phyloP scores from a whole-genome alignment of 2,113 vertebrate genomes.

The Struthio camelus region DNA sequence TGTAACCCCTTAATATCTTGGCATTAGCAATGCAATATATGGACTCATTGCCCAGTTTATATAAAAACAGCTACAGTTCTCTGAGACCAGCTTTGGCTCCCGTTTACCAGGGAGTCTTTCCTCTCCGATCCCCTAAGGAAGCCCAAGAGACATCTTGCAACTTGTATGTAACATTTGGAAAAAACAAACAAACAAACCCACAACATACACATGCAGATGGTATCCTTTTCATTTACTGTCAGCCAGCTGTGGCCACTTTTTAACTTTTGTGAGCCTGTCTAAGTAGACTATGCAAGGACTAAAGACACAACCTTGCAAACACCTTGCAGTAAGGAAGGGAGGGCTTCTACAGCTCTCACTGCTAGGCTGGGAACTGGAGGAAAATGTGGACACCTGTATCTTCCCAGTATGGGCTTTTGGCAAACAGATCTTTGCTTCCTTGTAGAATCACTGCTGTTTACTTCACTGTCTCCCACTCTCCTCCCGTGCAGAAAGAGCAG shows the following conservation, averaged over 20 bases:
- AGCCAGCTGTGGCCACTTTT: no score
- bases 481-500: neutral
- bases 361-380: neutral
- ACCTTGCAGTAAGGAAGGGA: neutral
- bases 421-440: neutral
- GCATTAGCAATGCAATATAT: neutral
- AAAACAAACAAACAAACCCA: neutral
- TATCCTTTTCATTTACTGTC: neutral
- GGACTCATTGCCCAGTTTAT: neutral
- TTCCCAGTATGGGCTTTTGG: neutral
- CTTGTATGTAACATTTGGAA: neutral
- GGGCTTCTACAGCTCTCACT: neutral
- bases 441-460: neutral
- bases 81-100: neutral
- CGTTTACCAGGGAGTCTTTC: neutral
- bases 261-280: no score
- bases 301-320: neutral
- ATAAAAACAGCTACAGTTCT: neutral
- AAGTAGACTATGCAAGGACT: neutral
- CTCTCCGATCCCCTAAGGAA: neutral
- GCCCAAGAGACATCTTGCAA: neutral
- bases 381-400: neutral
- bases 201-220: no score
- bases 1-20: neutral
- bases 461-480: neutral